Base-by-base conservation (phyloP, 2,113 vertebrate species). In the Corydoras sp. region DNA sequence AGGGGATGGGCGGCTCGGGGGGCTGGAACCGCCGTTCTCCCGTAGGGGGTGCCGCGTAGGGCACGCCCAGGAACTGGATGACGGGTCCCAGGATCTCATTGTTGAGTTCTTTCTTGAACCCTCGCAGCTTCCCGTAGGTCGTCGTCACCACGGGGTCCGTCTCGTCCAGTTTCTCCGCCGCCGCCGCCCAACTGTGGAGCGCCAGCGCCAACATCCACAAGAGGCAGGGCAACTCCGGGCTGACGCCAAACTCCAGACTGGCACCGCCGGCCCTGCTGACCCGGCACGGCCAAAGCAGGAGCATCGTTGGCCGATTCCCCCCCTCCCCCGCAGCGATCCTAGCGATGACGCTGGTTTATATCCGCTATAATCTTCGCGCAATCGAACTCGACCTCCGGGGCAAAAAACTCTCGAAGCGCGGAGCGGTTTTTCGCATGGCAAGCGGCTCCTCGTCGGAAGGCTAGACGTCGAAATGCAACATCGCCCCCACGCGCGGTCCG, bases 81-180 rank as follows among this genome's bases (percentile, higher is more conserved):
- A 99, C 96, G 0, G 97, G 97, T 53, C 97, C 97, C 84, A 99
- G 71, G 80, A 99, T 99, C 83, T 99, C 97, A 76, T 99, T 99
- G 83, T 95, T 98, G 62, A 99, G 93, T 86, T 98, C 96, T 84
- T 98, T 98, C 87, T 98, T 98, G 81, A 98, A 74, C 58, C 97
- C 97, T 58, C 96, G 91, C 79, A 99, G 85, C 82, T 90, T 94
- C 79, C 97, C 97, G 7, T 95, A 90, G 73, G 80, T 87, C 58
- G 94, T 97, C 74, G 90, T 93, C 74, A 98, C 96, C 81, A 99
- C 83, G 0, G 95, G 97, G 82, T 99, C 94, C 18, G 85, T 90
- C 82, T 98, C 97, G 81, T 98, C 95, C 62, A 97, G 81, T 85
- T 97, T 98, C 85, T 98, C 90, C 7, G 92, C 91, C 3, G 88